Evolutionary conservation across 1,140 invertebrate species (phyloP).

Genomic region (Caenorhabditis remanei): DNA sequence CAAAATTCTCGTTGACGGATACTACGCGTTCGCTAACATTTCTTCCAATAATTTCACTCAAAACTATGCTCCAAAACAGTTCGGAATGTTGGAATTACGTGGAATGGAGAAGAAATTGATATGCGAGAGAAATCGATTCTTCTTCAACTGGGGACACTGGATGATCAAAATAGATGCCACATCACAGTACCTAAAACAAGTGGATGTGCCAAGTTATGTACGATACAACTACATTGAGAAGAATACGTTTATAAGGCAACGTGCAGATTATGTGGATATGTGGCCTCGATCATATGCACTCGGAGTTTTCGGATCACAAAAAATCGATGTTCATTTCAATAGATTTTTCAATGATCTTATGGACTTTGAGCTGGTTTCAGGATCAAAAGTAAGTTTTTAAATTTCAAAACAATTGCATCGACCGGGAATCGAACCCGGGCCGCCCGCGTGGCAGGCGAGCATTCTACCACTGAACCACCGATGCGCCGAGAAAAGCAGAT

Average conservation of each 20-base stretch:
- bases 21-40: constrained; percentile 86
- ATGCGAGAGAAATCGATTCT: constrained; percentile 84
- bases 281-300: constrained; percentile 86
- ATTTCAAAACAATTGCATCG: constrained; percentile 81
- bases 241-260: constrained; percentile 73
- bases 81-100: constrained; percentile 85
- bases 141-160: constrained; percentile 83
- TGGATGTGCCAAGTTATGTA: constrained; percentile 71
- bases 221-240: constrained; percentile 77
- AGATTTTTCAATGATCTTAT: constrained; percentile 88
- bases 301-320: constrained; percentile 89
- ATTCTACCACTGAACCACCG: constrained; percentile 92
- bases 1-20: constrained; percentile 87
- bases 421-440: constrained; percentile 89
- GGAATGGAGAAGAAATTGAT: constrained; percentile 97
- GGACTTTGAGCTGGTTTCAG: constrained; percentile 92
- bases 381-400: constrained; percentile 78
- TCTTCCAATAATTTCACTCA: constrained; percentile 87
- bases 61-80: constrained; percentile 81
- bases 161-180: constrained; percentile 72
- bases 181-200: constrained; percentile 67
- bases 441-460: constrained; percentile 91
- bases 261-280: constrained; percentile 77
- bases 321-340: constrained; percentile 89
- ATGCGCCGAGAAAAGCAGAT: constrained; percentile 36